These are phyloP conservation scores for Chrysopilus asiliformis DNA, from an alignment of 2,888 invertebrate species.

Conservation along the genomic window DNA sequence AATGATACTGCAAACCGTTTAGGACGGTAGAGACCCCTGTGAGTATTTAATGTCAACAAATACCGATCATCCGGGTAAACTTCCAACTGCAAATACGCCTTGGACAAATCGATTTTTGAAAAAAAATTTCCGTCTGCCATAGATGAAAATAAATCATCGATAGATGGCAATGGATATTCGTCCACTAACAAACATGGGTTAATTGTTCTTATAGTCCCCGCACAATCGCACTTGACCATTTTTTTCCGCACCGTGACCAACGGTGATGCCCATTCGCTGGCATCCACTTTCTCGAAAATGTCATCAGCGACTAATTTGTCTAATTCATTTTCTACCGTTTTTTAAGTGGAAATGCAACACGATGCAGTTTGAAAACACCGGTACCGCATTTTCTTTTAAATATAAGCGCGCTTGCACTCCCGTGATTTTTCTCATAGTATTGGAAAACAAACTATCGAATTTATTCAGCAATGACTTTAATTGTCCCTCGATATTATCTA, in stretches of 20 bases:
- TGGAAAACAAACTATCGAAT: no score
- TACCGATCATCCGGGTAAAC: conserved; percentile 14
- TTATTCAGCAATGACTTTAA: no score
- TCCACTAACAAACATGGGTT: no score
- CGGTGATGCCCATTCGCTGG: conserved; percentile 20
- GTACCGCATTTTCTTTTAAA: conserved; percentile 12
- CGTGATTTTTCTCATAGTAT: conserved; percentile 9
- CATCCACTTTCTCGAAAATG: conserved; percentile 17
- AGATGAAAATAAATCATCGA: conserved; percentile 15
- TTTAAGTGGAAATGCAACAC: conserved; percentile 15
- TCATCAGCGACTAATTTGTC: conserved; percentile 13
- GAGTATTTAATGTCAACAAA: conserved; percentile 3
- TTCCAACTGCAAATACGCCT: conserved; percentile 24
- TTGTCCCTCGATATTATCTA: no score
- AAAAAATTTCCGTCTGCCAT: conserved; percentile 13
- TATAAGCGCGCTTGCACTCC: conserved; percentile 11
- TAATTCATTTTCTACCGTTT: no score
- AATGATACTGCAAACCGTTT: conserved; percentile 2
- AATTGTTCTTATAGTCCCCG: no score
- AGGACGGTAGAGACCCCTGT: neutral
- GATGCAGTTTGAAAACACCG: conserved; percentile 15
- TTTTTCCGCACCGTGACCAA: no score
- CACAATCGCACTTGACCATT: no score
- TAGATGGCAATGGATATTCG: no score
- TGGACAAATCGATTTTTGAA: conserved; percentile 18